These are phyloP conservation scores for Anodontia alba DNA, from an alignment of 2,888 invertebrate genomes.

Conservation along the genomic window DNA sequence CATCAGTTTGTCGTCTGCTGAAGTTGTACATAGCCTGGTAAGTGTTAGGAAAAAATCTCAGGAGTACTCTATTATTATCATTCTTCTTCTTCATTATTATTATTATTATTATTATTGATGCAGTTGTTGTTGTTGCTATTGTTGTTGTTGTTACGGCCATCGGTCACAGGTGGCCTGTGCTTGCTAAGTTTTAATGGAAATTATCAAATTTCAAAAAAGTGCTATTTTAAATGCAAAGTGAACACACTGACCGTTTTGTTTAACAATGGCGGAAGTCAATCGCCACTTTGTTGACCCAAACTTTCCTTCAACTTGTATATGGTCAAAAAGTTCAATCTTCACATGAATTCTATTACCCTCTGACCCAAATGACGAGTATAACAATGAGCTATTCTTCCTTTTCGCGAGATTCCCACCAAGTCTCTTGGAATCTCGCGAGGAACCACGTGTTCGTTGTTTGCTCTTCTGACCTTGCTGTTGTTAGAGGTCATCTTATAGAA, in stretches of 20 bases:
- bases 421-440: constrained; percentile 1
- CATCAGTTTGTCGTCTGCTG: too few relatives aligned
- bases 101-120: too few relatives aligned
- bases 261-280: background rate
- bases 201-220: background rate
- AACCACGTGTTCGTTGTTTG: constrained; percentile 15
- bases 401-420: background rate
- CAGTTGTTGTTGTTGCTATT: too few relatives aligned
- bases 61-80: too few relatives aligned
- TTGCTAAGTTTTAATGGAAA: too few relatives aligned
- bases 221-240: background rate
- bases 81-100: too few relatives aligned
- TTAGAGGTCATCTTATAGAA: background rate
- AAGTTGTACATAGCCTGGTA: too few relatives aligned
- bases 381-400: background rate
- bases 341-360: background rate
- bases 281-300: background rate
- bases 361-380: background rate
- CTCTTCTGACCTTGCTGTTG: background rate
- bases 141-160: too few relatives aligned
- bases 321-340: constrained; percentile 18
- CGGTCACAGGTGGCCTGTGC: too few relatives aligned
- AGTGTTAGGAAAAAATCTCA: too few relatives aligned
- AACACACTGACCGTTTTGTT: background rate
- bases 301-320: background rate